Evolutionary conservation across 2,113 vertebrate species (phyloP).

Genomic region (Rhynchomys soricoides): DNA sequence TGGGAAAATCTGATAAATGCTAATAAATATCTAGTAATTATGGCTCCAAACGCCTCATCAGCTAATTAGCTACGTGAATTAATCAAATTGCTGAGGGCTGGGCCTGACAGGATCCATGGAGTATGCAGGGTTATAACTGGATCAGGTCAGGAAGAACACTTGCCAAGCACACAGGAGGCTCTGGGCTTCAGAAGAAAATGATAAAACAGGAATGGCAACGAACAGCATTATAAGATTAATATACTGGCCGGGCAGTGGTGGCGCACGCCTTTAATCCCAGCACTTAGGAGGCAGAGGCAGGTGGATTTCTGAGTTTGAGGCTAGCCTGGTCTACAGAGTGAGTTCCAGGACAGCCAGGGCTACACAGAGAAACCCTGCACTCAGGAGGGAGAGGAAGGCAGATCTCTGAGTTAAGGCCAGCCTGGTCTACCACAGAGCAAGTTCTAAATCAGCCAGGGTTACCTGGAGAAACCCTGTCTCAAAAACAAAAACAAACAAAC

Average conservation of each 20-base stretch:
- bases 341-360: background rate
- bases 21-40: background rate
- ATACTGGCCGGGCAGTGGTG: background rate
- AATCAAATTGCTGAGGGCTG: too few relatives aligned
- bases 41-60: background rate
- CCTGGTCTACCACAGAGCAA: too few relatives aligned
- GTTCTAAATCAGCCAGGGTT: background rate
- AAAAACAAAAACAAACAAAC: background rate
- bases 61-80: background rate
- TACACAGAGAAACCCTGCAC: background rate
- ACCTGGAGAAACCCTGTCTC: background rate
- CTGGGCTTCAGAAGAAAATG: too few relatives aligned
- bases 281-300: background rate
- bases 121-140: too few relatives aligned
- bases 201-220: background rate
- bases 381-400: background rate
- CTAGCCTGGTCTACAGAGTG: too few relatives aligned
- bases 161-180: background rate
- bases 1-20: background rate
- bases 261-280: background rate
- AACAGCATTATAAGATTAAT: background rate
- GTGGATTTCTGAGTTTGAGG: background rate
- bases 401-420: background rate
- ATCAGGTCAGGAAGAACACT: background rate
- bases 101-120: rapidly evolving